phyloP scores from a whole-genome alignment of 2,113 vertebrate genomes.

The Channa argus region DNA sequence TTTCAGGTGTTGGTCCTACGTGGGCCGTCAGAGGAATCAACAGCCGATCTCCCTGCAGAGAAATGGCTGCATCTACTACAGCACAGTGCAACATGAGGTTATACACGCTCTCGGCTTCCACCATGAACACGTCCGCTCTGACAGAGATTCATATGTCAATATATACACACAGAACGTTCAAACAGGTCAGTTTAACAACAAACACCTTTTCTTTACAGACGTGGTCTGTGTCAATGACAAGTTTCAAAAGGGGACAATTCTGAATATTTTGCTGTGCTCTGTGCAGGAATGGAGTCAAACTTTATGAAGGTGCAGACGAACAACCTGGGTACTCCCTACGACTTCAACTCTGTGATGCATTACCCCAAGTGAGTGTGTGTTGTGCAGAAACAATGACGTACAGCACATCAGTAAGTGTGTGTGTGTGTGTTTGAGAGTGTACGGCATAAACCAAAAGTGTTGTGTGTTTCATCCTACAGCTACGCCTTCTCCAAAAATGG shows the following conservation, averaged over 20 bases:
- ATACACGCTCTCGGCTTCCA: slow-evolving; percentile 80
- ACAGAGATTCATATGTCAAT: slow-evolving; percentile 62
- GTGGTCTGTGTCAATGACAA: too few relatives aligned
- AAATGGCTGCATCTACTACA: slow-evolving; percentile 26
- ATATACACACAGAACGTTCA: slow-evolving; percentile 66
- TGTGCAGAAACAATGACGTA: neutral
- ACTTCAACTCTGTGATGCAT: too few relatives aligned
- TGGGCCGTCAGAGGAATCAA: slow-evolving; percentile 36
- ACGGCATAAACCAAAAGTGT: neutral
- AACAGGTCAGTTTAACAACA: slow-evolving; percentile 17
- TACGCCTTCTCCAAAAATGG: slow-evolving; percentile 57
- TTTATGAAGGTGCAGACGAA: too few relatives aligned
- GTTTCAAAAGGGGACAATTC: too few relatives aligned
- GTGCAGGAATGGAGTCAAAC: neutral
- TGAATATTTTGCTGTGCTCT: too few relatives aligned
- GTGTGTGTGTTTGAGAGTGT: neutral
- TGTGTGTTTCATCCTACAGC: slow-evolving; percentile 25
- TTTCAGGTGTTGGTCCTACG: slow-evolving; percentile 74
- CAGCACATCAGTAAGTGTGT: too few relatives aligned
- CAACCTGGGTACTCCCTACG: too few relatives aligned
- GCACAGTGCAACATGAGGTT: slow-evolving; percentile 69
- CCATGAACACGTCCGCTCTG: slow-evolving; percentile 76
- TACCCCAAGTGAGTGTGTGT: too few relatives aligned
- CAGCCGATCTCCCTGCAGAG: slow-evolving; percentile 63
- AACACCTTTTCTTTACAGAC: neutral